Evolutionary conservation across 1,140 invertebrate species (phyloP).

Genomic region (Temnothorax longispinosus): DNA sequence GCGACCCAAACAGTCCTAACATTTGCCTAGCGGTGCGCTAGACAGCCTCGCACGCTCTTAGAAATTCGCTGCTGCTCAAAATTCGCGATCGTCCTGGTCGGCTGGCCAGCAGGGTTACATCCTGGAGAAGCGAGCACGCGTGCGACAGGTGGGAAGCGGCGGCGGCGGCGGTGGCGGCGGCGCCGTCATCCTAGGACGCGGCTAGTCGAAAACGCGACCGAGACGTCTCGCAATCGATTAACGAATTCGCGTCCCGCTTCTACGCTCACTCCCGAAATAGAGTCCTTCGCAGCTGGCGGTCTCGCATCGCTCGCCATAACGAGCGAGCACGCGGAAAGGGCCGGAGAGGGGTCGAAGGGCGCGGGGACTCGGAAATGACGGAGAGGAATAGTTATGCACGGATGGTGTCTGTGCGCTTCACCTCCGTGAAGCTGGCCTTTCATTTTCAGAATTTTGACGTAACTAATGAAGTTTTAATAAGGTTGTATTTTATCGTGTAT

Average conservation of each 20-base stretch:
- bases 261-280: conserved; percentile 66
- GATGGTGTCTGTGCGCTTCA: background rate
- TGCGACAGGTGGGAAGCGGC: conserved; percentile 75
- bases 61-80: conserved; percentile 23
- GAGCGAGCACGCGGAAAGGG: background rate
- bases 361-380: conserved; percentile 22
- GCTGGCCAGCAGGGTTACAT: conserved; percentile 21
- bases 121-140: conserved; percentile 33
- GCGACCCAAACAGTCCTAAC: background rate
- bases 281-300: conserved; percentile 65
- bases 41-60: conserved; percentile 10
- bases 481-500: background rate
- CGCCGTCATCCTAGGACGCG: conserved; percentile 8
- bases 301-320: conserved; percentile 62
- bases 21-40: conserved; percentile 47
- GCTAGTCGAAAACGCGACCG: conserved; percentile 55
- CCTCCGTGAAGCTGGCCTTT: background rate
- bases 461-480: conserved; percentile 19
- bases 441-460: background rate
- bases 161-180: background rate
- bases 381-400: conserved; percentile 36
- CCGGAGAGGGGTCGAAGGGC: background rate
- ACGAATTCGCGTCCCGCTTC: conserved; percentile 70
- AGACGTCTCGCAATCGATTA: conserved; percentile 64
- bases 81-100: conserved; percentile 29